phyloP scores from a whole-genome alignment of 2,888 invertebrate genomes.

The Melikaiella ostensackeni region DNA sequence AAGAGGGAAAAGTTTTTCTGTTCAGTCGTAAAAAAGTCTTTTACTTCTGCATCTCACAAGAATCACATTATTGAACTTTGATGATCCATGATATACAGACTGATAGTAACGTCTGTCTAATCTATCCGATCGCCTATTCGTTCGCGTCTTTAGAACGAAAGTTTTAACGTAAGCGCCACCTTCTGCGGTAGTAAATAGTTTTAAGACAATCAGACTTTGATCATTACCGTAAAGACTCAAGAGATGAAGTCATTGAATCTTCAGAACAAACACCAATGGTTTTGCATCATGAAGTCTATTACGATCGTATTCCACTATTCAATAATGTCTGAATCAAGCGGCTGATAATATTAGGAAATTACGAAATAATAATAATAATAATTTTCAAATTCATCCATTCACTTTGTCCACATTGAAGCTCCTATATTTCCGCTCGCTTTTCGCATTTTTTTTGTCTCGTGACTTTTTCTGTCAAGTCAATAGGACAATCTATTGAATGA shows the following conservation, averaged over 20 bases:
- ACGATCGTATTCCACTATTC: not conserved
- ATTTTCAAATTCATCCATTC: too few relatives aligned
- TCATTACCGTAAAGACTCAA: conserved; percentile 16
- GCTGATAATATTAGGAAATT: too few relatives aligned
- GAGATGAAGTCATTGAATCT: conserved; percentile 32
- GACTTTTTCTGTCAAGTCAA: too few relatives aligned
- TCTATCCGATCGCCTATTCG: conserved; percentile 14
- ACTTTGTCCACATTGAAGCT: too few relatives aligned
- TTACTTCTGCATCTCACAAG: conserved; percentile 2
- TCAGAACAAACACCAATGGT: conserved; percentile 1
- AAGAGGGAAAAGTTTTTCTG: conserved; percentile 1
- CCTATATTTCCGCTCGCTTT: too few relatives aligned
- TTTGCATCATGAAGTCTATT: not conserved
- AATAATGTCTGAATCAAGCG: too few relatives aligned
- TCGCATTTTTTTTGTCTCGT: too few relatives aligned
- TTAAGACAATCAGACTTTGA: conserved; percentile 30
- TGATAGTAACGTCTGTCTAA: conserved; percentile 30
- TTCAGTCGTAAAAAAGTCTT: conserved; percentile 5
- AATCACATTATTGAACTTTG: conserved; percentile 30
- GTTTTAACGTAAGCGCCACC: conserved; percentile 33
- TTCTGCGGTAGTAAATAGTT: conserved; percentile 22
- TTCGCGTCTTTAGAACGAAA: conserved; percentile 19
- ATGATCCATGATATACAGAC: conserved; percentile 7
- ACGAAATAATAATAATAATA: too few relatives aligned
- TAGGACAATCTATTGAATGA: too few relatives aligned